Evolutionary conservation across 2,888 invertebrate genomes (phyloP).

Genomic region (Yponomeuta sedellus): DNA sequence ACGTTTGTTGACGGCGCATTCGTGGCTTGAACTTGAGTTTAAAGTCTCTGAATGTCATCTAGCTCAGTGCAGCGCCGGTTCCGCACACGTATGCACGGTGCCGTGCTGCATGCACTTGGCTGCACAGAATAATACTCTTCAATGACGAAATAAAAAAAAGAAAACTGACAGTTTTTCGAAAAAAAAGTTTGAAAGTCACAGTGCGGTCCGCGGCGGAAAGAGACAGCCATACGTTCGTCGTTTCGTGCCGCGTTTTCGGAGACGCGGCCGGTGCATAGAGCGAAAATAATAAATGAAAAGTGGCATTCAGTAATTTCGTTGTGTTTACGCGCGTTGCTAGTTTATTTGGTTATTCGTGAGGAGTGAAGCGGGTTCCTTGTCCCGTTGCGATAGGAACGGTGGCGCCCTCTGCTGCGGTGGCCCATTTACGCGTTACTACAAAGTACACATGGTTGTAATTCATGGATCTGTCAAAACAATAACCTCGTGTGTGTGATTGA

Average conservation of each 20-base stretch:
- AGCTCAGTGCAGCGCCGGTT: conserved; percentile 63
- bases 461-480: conserved; percentile 63
- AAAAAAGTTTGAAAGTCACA: conserved; percentile 51
- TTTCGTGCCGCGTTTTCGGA: conserved; percentile 57
- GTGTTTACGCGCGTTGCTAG: conserved; percentile 75
- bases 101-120: conserved; percentile 25
- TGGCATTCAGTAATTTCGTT: conserved; percentile 73
- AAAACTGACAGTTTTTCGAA: conserved; percentile 42
- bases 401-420: conserved; percentile 54
- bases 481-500: conserved; percentile 29
- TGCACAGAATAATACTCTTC: neutral
- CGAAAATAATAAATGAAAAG: conserved; percentile 73
- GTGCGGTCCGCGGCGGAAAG: conserved; percentile 57
- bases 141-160: conserved; percentile 30
- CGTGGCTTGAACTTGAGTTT: conserved; percentile 67
- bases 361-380: conserved; percentile 20
- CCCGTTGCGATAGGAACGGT: conserved; percentile 26
- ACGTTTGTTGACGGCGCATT: conserved; percentile 63
- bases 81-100: conserved; percentile 57
- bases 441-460: conserved; percentile 45
- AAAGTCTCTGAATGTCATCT: conserved; percentile 71
- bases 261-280: conserved; percentile 68
- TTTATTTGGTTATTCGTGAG: conserved; percentile 56
- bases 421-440: conserved; percentile 32
- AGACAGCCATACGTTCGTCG: conserved; percentile 43